Evolutionary conservation across 2,797 vertebrate genomes (phyloP), one percentile per base, ranked within the genome.

Genomic region (Hyperoplus lanceolatus): DNA sequence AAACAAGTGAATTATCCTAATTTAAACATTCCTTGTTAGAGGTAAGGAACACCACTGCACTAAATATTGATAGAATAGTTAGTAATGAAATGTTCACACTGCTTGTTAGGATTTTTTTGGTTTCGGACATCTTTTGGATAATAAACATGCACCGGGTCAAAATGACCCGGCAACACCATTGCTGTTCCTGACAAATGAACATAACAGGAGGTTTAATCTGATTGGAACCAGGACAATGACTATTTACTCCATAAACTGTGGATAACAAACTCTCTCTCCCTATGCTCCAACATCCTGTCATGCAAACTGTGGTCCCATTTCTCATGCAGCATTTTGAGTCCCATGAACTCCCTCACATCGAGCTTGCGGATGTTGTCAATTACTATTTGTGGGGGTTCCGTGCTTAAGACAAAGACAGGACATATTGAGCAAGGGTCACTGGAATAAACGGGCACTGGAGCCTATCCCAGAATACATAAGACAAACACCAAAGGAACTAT

Each of bases 291-390:
- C 29, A 29, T 43, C 6, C 43, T 65, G 59, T 13, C 14, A 56
- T 70, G 12, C 36, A 11, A 57, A 29, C 46, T 41, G 42, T 57
- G 8, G 45, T 57, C 58, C 60, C 21, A 3, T 21, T 62, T 10
- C 41, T 62, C 36, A 15, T 51, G 46, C 72, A 29, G 50, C 64
- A n/a, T 46, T 56, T 48, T 49, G 6, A 68, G 18, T 59, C 61
- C 5, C 48, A 39, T 53, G 21, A 49, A 64, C 60, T 62, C 69
- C 36, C 61, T 56, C 65, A 50, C 67, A 69, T 80, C 36, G 58
- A 61, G 61, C 64, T 48, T 38, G 73, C 82, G 82, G 77, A 63
- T 75, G 77, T 77, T 70, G 77, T 70, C 82, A 70, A 70, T 84
- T 75, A 82, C 78, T 67, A 65, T 78, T 41, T 73, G 63, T 18